Evolutionary conservation across 2,888 invertebrate genomes (phyloP), one percentile per base, ranked within the genome.

Genomic region (Dasysyrphus albostriatus): DNA sequence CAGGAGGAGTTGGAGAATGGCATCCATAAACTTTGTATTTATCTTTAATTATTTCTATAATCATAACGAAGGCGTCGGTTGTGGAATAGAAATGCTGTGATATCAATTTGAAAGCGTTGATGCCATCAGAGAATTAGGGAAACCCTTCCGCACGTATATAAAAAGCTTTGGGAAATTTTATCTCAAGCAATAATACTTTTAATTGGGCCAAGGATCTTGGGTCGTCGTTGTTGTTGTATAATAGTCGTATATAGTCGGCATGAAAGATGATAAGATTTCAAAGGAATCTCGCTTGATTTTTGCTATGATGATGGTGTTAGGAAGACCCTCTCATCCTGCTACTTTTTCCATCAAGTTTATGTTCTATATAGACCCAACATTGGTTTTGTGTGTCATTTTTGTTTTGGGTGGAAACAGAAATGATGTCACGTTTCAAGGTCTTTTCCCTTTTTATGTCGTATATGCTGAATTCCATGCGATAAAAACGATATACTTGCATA

Each of bases 41-140:
- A 87, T 87, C 87, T 83, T 87, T 87, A 87, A 87, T 87, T 87
- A 87, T 87, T 83, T 83, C 74, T 82, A 83, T 87, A 87, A 87
- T 83, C 87, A 87, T 87, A 87, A 87, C 82, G 70, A 49, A 65
- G 65, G 82, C 76, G 72, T 39, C 63, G 73, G 58, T 69, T 69
- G 12, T 74, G 70, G 49, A 65, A 63, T 72, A 61, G 39, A 63
- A 47, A 63, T 69, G 47, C 54, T 79, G 70, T 74, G 69, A 82
- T 77, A 81, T 49, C 63, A 65, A 70, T 32, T 61, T 59, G 10
- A 44, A 61, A 47, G 59, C 24, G 44, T 61, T 70, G 79, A 47
- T 72, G 70, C 51, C 58, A 61, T 61, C 61, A 63, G 37, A 34
- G 63, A 72, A 72, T 72, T 72, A 72, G 61, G 54, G 56, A 58